A percentile compares a stretch with the other conserved stretches of the same genome.
phyloP scores from a whole-genome alignment of 2,797 vertebrate species.

The Aselliscus stoliczkanus region DNA sequence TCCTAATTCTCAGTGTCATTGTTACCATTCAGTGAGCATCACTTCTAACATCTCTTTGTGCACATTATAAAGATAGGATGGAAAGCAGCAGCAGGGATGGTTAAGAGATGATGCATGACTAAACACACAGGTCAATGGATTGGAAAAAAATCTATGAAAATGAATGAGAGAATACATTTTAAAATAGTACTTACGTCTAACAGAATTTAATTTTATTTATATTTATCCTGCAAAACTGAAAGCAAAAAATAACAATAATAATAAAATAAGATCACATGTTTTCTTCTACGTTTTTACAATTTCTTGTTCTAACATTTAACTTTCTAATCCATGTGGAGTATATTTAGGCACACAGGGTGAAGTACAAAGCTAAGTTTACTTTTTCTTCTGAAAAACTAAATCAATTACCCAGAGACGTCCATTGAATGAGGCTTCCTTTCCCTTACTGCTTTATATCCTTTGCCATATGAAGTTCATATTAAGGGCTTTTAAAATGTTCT shows the following conservation, averaged over 20 bases:
- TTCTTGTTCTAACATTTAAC: neutral
- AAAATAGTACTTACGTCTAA: neutral
- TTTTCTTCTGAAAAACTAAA: neutral
- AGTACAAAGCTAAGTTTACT: neutral
- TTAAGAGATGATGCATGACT: neutral
- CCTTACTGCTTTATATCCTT: neutral
- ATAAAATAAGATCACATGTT: neutral
- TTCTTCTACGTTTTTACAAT: neutral
- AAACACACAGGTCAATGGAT: neutral
- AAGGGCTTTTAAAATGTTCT: neutral
- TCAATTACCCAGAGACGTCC: neutral
- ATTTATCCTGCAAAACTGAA: neutral
- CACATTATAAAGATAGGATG: neutral
- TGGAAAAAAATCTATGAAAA: neutral
- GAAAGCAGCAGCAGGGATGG: accelerated
- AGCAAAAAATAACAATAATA: neutral
- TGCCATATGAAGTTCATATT: neutral
- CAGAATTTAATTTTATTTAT: neutral
- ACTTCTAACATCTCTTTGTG: accelerated
- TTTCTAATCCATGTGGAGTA: neutral
- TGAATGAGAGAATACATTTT: neutral
- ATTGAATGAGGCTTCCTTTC: accelerated
- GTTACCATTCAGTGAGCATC: neutral
- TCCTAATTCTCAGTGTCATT: neutral
- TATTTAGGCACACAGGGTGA: neutral